Conservation (phyloP, 2,113 vertebrate species). For the Microtus pennsylvanicus region DNA sequence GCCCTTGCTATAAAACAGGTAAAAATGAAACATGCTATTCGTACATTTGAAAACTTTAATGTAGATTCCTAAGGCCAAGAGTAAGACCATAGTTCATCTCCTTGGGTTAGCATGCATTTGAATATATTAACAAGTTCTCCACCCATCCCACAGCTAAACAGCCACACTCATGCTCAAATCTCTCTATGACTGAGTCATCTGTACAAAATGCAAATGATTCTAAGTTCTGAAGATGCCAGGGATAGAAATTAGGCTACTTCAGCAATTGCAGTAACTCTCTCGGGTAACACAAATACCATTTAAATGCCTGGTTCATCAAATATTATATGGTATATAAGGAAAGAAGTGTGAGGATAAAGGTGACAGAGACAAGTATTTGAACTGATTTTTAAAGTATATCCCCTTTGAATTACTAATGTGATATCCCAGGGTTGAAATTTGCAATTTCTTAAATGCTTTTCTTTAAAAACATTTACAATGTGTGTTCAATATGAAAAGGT, state of each 20-base stretch:
- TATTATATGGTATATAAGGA: conserved; percentile 60
- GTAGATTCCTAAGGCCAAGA: conserved; percentile 54
- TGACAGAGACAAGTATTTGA: conserved; percentile 66
- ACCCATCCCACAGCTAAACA: background rate
- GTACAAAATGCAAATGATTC: conserved; percentile 47
- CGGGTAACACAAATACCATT: conserved; percentile 59
- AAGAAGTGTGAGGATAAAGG: conserved; percentile 57
- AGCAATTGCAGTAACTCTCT: conserved; percentile 52
- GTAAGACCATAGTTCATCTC: background rate
- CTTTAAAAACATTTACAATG: conserved; percentile 70
- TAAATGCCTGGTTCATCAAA: conserved; percentile 66
- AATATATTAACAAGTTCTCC: conserved; percentile 13
- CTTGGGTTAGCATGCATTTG: conserved; percentile 7
- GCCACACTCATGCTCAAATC: background rate
- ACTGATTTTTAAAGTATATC: conserved; percentile 66
- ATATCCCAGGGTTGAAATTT: conserved; percentile 70
- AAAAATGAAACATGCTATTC: conserved; percentile 27
- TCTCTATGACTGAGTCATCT: conserved; percentile 44
- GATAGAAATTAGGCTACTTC: conserved; percentile 57
- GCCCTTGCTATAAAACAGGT: conserved; percentile 40
- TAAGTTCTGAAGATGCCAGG: background rate
- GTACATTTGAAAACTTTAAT: conserved; percentile 6
- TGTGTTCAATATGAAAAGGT: conserved; percentile 64
- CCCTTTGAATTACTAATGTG: conserved; percentile 70
- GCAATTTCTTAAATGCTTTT: conserved; percentile 60